These are phyloP conservation scores for Canis aureus DNA, from an alignment of 2,113 vertebrate species.

Conservation along the genomic window DNA sequence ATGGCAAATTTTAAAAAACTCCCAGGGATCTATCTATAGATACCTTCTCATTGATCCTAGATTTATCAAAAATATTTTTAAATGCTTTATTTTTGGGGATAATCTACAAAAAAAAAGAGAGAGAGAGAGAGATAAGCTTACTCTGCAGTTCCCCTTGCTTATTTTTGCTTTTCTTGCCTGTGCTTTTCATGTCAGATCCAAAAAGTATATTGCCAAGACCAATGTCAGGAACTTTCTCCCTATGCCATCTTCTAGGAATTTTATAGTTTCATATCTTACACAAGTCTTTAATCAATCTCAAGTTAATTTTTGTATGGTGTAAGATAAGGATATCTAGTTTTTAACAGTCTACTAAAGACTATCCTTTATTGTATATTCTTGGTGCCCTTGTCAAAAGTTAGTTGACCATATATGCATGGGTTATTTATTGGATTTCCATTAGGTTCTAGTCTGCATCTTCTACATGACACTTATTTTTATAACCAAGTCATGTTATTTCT, in stretches of 20 bases:
- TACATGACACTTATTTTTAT: background rate
- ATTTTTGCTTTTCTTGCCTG: background rate
- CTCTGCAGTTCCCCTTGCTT: background rate
- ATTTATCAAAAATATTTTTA: background rate
- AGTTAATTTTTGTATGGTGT: background rate
- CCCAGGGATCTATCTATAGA: background rate
- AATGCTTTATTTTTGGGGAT: background rate
- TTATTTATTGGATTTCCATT: background rate
- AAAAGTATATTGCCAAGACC: background rate
- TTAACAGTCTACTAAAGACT: background rate
- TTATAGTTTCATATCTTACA: background rate
- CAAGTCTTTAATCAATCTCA: background rate
- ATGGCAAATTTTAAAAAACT: background rate
- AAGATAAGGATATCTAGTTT: background rate
- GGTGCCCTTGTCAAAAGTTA: background rate
- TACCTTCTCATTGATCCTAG: background rate
- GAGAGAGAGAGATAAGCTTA: background rate
- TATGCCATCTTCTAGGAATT: background rate
- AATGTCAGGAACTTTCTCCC: background rate
- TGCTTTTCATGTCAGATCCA: background rate
- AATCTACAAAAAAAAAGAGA: background rate
- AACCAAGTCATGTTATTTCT: background rate
- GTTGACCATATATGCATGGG: background rate
- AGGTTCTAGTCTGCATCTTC: background rate
- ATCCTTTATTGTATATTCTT: background rate